Percentiles rank a stretch among this genome's conserved stretches.
Conservation (phyloP, 2,113 vertebrate species). For the Bagarius yarrelli region DNA sequence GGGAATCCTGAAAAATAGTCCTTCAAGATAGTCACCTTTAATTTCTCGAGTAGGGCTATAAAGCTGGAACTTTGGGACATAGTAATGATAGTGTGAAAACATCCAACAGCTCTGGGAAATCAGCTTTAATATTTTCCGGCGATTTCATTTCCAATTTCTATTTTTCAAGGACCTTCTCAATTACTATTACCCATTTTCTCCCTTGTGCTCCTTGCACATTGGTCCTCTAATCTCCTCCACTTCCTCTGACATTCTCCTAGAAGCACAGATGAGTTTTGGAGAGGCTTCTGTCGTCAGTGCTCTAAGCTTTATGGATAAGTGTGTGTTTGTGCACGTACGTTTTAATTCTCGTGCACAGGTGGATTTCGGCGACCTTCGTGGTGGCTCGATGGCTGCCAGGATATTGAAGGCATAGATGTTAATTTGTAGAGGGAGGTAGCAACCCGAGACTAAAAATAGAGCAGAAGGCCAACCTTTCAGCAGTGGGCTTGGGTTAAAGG, state of each 20-base stretch:
- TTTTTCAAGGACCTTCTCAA: conserved; percentile 43
- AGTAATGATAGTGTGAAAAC: conserved; percentile 27
- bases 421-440: conserved; percentile 32
- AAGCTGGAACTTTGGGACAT: conserved; percentile 11
- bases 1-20: conserved; percentile 13
- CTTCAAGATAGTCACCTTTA: conserved; percentile 25
- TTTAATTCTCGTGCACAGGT: conserved; percentile 65
- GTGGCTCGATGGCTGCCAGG: conserved; percentile 51
- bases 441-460: conserved; percentile 47
- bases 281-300: conserved; percentile 27
- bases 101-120: conserved; percentile 21
- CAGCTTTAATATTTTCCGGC: conserved; percentile 22
- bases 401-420: conserved; percentile 57
- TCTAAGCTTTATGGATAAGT: conserved; percentile 17
- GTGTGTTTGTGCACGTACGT: conserved; percentile 43
- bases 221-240: conserved; percentile 49
- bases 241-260: conserved; percentile 38
- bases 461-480: conserved; percentile 27
- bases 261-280: conserved; percentile 45
- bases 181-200: conserved; percentile 42
- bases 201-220: conserved; percentile 15
- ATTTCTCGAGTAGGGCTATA: conserved; percentile 12
- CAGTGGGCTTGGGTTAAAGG: conserved; percentile 24
- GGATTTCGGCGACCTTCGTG: conserved; percentile 54
- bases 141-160: conserved; percentile 45